phyloP scores from a whole-genome alignment of 2,113 vertebrate genomes.

The Rhombomys opimus region DNA sequence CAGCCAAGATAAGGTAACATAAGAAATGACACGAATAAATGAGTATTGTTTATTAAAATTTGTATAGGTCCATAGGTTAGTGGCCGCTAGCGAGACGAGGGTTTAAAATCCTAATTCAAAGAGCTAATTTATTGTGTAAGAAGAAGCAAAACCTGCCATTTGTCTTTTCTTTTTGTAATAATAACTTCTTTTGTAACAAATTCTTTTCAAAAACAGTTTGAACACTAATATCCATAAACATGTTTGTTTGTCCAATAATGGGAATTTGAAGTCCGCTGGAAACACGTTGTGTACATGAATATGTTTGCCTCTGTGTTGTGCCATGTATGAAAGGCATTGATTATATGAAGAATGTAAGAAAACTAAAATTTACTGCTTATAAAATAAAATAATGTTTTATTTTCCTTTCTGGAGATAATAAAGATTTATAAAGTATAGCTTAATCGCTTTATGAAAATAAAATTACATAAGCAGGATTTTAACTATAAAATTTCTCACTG shows the following conservation, averaged over 20 bases:
- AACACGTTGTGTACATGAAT: not conserved
- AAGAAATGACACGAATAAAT: not conserved
- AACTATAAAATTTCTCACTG: not conserved
- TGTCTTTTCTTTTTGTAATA: not conserved
- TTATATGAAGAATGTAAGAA: not conserved
- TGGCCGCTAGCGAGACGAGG: not conserved
- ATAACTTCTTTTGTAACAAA: not conserved
- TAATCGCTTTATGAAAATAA: not conserved
- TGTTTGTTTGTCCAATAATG: not conserved
- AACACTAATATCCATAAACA: not conserved
- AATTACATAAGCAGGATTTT: constrained; percentile 7
- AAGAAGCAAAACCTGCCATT: not conserved
- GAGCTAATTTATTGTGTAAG: not conserved
- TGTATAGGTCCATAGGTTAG: not conserved
- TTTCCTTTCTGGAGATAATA: constrained; percentile 7
- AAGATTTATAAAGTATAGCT: not conserved
- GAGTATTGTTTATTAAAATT: not conserved
- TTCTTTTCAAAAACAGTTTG: not conserved
- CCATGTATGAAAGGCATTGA: not conserved
- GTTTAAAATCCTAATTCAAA: not conserved
- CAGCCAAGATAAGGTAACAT: not conserved
- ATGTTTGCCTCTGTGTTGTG: not conserved
- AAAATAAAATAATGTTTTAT: constrained; percentile 20
- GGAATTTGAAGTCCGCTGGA: constrained; percentile 26
- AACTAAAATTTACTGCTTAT: not conserved